Base-by-base conservation (phyloP, 2,113 vertebrate species). In the Sapajus apella region DNA sequence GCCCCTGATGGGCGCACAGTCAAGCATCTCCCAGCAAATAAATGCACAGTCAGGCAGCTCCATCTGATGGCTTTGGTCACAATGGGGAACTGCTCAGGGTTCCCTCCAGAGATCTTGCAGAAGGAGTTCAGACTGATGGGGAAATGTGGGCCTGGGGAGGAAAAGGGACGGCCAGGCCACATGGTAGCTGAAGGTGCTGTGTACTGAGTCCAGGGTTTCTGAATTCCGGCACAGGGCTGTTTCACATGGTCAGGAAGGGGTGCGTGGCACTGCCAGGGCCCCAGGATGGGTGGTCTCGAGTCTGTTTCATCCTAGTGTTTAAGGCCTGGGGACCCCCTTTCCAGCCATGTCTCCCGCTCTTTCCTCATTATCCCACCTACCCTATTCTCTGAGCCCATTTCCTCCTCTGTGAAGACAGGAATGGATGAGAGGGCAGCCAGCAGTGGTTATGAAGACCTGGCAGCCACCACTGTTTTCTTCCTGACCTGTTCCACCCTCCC, bases 1-100 rank as follows among this genome's bases (percentile, higher is more conserved):
- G 5, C 64, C 6, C 27, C 13, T 1, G 13, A 35, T 0, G 0
- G 32, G 5, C 13, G 1, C 64, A 66, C 64, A 35, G 64, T 66
- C 64, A 35, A 13, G 64, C 64, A 66, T 6, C 30, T 32, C 64
- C 30, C 30, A 2, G 13, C 27, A 17, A 68, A 40, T 12, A 27
- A 76, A n/a, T 7, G 3, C 40, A 45, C n/a, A 45, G 40, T 75
- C 43, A 37, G 70, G 3, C 81, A 40, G 40, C 32, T 72, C 43
- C 10, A 25, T n/a, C n/a, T 87, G 45, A 50, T n/a, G 64, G n/a
- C 52, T 87, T 91, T 21, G 16, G 35, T 81, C 43, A 43, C 50
- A 55, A 32, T 1, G 6, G 35, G 56, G 37, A 40, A 14, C 37
- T 43, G 37, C 10, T 47, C 13, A 6, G 58, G 32, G 37, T 4